Base-by-base conservation (phyloP, 2,888 invertebrate species). In the Maniola hyperantus region DNA sequence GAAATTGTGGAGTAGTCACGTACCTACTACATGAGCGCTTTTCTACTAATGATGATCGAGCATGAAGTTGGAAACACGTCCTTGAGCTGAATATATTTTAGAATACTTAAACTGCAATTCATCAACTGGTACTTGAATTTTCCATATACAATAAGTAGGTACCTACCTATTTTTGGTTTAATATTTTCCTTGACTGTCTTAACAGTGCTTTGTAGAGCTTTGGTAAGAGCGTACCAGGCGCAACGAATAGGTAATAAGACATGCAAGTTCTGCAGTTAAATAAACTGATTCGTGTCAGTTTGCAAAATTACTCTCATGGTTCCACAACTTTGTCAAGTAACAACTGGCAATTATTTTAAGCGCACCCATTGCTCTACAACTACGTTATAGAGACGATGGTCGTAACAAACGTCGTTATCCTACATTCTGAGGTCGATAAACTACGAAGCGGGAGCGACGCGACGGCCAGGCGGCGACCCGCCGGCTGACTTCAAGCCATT, bases 341-440 rank as follows among this genome's bases (percentile, higher is more conserved):
- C 73, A 78, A 79, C 77, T 75, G 77, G 77, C 81, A 79, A 86
- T 85, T 83, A 81, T 80, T 83, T 84, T 81, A 82, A 88, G 80
- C 78, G 81, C 81, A 82, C 81, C 79, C 75, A 82, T 79, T 85
- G 81, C 79, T 77, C 74, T 77, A 66, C 81, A 83, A 84, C 80
- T 81, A 81, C 77, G 80, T 81, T 84, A 82, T 80, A 80, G 79
- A 79, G 81, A 74, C 80, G 77, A 80, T 77, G 79, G 80, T 87
- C 84, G 86, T 88, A 85, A 85, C 83, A 83, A 84, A 83, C 72
- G 84, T 87, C 87, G 87, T 91, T 89, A 90, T 88, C 82, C 88
- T 84, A 89, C 79, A 85, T 88, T 88, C 87, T 73, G 86, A 83
- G 89, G 88, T 89, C 88, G 83, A 88, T 84, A 89, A 86, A 89